phyloP scores from a whole-genome alignment of 2,797 vertebrate genomes.

The Gorsachius magnificus region DNA sequence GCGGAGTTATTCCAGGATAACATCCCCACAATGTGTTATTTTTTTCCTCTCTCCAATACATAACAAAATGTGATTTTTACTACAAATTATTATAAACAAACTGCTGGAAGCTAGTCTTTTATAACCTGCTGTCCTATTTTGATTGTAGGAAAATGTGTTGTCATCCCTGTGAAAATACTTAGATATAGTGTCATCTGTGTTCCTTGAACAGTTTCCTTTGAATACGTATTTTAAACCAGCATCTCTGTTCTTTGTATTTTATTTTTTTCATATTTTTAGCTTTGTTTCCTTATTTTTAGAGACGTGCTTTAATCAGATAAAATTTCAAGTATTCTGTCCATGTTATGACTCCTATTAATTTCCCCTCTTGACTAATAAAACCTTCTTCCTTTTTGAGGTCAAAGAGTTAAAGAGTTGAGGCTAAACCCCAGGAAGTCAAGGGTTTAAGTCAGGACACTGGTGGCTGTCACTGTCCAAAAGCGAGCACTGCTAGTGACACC shows the following conservation, averaged over 20 bases:
- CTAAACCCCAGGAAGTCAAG: neutral
- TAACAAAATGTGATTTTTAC: neutral
- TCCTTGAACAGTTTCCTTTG: neutral
- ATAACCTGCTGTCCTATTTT: neutral
- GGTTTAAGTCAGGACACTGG: neutral
- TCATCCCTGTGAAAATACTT: neutral
- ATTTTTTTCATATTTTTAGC: neutral
- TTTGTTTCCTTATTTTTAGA: neutral
- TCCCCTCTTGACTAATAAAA: neutral
- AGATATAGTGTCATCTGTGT: neutral
- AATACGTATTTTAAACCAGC: neutral
- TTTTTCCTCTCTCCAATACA: neutral
- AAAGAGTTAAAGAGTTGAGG: neutral
- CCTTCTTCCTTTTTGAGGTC: neutral
- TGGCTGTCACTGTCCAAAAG: neutral
- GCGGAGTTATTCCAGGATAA: neutral
- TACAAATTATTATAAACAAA: neutral
- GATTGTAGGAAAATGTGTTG: neutral
- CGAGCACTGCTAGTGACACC: neutral
- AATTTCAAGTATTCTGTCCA: neutral
- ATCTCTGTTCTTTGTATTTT: neutral
- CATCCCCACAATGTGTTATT: neutral
- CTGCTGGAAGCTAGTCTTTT: slow-evolving; percentile 1
- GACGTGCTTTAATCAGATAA: neutral
- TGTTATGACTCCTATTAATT: neutral